Base-by-base conservation (phyloP, 2,113 vertebrate species). In the Nerophis lumbriciformis region DNA sequence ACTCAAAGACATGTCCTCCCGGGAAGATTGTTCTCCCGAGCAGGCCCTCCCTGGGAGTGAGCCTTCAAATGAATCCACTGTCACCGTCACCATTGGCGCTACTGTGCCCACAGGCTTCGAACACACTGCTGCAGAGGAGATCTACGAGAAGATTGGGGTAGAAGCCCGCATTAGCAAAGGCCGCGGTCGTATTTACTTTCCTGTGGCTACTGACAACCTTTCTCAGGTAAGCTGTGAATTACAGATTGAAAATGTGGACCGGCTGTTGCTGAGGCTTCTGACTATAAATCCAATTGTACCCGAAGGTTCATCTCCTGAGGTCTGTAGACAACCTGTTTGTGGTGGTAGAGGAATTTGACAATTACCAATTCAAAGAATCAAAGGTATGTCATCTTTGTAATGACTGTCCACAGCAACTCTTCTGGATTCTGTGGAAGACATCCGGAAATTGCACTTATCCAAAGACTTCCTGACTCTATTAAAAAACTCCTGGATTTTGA, bases 301-400 rank as follows among this genome's bases (percentile, higher is more conserved):
- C 53, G 4, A 8, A 98, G 97, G 94, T 97, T 64, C 96, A 98
- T 79, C 92, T 83, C 5, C 85, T 99, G 28, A 89, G 90, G 74
- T 98, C 95, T 21, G 94, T 98, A 71, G 97, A 99, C 83, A 98
- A 99, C 65, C 84, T 99, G 39, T 99, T 98, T 85, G 96, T 98
- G 28, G 93, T 98, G 4, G 92, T 99, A 59, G 79, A 94, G 55
- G 92, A 95, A 58, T 93, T 93, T 83, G 89, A 89, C 58, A 89
- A 93, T 67, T 98, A 93, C 48, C 88, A 87, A 0, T 98, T 99
- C 69, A 94, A 94, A 86, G 91, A 92, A 56, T 91, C 77, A 53
- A 99, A 98, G 94, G 97, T 98, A 84, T 87, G 80, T 14, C 4
- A 28, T 28, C 28, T 28, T 28, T 28, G 28, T 28, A 28, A 28